phyloP scores from a whole-genome alignment of 2,888 invertebrate species.

The Plebejus argus region DNA sequence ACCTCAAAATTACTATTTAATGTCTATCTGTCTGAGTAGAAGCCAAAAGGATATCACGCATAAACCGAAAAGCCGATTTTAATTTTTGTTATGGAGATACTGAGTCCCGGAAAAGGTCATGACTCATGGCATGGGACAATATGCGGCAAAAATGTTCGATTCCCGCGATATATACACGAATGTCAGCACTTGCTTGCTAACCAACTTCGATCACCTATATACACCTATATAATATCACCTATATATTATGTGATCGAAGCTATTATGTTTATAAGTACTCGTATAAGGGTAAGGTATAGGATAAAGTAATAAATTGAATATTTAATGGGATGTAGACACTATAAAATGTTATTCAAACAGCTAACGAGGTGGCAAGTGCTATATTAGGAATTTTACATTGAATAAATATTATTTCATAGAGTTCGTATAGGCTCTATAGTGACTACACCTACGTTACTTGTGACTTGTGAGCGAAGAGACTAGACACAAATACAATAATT shows the following conservation, averaged over 20 bases:
- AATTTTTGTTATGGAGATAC: background rate
- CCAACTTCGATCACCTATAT: no score
- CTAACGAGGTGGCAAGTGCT: background rate
- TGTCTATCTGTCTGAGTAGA: background rate
- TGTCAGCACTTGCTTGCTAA: background rate
- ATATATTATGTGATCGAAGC: no score
- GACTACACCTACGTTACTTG: background rate
- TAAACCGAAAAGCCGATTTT: background rate
- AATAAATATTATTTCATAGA: background rate
- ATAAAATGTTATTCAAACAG: background rate
- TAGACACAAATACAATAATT: background rate
- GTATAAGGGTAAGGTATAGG: background rate
- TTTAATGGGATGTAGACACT: background rate
- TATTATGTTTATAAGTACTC: no score
- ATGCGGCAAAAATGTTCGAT: background rate
- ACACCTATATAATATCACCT: no score
- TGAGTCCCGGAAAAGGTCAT: background rate
- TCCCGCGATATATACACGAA: background rate
- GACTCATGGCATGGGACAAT: no score
- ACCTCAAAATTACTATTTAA: background rate
- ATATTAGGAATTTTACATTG: background rate
- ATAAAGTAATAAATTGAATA: background rate
- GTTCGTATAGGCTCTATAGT: background rate
- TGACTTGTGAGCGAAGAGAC: background rate
- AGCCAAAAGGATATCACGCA: background rate